These are phyloP conservation scores for Lipophrys pholis DNA, from an alignment of 2,113 vertebrate genomes.

Conservation along the genomic window DNA sequence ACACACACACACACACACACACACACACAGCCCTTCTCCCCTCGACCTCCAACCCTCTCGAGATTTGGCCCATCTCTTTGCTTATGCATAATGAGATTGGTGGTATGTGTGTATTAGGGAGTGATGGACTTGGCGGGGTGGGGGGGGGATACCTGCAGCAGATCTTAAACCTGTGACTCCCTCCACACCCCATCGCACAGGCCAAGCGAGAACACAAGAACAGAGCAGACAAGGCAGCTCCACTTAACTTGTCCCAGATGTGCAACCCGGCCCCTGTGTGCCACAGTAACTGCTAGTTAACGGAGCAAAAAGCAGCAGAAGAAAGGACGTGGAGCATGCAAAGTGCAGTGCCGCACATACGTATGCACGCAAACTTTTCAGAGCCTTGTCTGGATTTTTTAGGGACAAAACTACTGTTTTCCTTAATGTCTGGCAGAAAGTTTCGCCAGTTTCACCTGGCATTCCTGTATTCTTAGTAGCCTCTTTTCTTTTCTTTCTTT, in stretches of 20 bases:
- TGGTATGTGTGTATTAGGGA: not conserved
- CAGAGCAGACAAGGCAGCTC: conserved; percentile 53
- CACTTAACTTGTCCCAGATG: conserved; percentile 84
- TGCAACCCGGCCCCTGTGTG: conserved; percentile 58
- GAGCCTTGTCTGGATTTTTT: conserved; percentile 6
- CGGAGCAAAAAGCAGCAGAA: conserved; percentile 30
- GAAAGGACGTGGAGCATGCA: conserved; percentile 23
- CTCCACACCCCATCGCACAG: conserved; percentile 21
- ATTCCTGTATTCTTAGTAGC: not conserved
- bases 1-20: conserved; percentile 26
- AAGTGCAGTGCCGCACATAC: conserved; percentile 3
- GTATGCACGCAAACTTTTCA: not conserved
- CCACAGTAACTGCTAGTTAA: conserved; percentile 48
- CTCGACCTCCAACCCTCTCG: conserved; percentile 17
- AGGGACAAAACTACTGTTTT: not conserved
- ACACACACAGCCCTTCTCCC: conserved; percentile 15
- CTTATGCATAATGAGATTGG: not conserved
- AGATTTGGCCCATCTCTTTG: conserved; percentile 22
- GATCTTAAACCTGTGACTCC: conserved; percentile 52
- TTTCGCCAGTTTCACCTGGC: conserved; percentile 5
- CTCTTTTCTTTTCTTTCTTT: not conserved
- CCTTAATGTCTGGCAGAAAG: not conserved
- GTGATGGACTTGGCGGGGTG: not conserved
- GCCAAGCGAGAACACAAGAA: conserved; percentile 40
- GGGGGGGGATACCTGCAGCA: conserved; percentile 57